These are phyloP conservation scores for Oxyruncus cristatus DNA, from an alignment of 2,113 vertebrate species.

Conservation along the genomic window DNA sequence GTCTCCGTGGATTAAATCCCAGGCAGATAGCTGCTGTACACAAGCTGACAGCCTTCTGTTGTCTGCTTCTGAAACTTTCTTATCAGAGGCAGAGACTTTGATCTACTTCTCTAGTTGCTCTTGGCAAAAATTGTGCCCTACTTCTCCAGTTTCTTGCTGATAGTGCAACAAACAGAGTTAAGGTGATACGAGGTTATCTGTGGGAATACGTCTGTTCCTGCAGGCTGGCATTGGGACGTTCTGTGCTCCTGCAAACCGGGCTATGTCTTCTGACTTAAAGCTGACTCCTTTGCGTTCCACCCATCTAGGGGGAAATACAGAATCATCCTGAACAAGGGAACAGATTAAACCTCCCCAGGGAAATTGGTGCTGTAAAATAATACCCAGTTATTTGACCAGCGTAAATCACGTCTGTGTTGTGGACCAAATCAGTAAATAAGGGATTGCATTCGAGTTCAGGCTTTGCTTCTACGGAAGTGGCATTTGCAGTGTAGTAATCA, in stretches of 20 bases:
- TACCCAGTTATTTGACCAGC: not conserved
- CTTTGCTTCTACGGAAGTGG: not conserved
- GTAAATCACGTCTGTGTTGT: not conserved
- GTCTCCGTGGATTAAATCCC: not conserved
- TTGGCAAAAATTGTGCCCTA: slow-evolving; percentile 47
- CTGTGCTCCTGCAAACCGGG: not conserved
- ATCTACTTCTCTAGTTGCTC: slow-evolving; percentile 33
- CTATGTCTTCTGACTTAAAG: not conserved
- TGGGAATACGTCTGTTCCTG: not conserved
- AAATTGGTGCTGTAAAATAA: not conserved
- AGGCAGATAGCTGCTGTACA: not conserved
- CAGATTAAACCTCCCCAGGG: not conserved
- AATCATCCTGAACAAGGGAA: not conserved
- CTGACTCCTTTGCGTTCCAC: not conserved
- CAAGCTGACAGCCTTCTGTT: not conserved
- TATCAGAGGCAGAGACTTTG: slow-evolving; percentile 41
- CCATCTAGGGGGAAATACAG: not conserved
- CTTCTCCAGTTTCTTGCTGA: slow-evolving; percentile 44
- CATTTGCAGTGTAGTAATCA: not conserved
- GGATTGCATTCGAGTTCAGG: not conserved
- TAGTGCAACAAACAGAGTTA: slow-evolving; percentile 13
- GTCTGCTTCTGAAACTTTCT: slow-evolving; percentile 9
- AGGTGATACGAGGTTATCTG: slow-evolving; percentile 52
- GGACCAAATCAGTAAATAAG: not conserved
- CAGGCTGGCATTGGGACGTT: not conserved